Evolutionary conservation across 2,888 invertebrate genomes (phyloP).

Genomic region (Xanthia icteritia): DNA sequence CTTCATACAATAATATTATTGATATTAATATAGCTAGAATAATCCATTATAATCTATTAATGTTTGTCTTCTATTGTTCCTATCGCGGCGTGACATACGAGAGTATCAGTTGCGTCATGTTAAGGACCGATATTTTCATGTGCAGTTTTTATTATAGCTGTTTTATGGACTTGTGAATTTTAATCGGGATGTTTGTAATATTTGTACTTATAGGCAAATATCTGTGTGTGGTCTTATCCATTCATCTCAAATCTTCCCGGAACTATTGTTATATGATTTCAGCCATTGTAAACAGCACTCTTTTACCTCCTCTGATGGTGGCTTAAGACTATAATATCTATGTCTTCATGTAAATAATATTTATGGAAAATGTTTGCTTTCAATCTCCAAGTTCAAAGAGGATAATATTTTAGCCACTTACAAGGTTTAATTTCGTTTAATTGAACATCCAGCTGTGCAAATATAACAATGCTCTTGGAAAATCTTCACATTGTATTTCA

Average conservation of each 20-base stretch:
- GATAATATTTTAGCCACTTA: background rate
- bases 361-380: background rate
- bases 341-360: background rate
- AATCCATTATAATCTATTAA: constrained; percentile 45
- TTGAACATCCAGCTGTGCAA: constrained; percentile 2
- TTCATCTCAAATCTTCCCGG: background rate
- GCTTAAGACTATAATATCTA: background rate
- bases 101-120: constrained; percentile 32
- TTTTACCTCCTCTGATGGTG: background rate
- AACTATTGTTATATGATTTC: background rate
- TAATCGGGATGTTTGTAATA: constrained; percentile 8
- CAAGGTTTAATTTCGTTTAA: background rate
- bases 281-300: background rate
- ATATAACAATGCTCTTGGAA: background rate
- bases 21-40: constrained; percentile 44
- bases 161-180: constrained; percentile 27
- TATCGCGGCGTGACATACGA: constrained; percentile 4
- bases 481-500: background rate
- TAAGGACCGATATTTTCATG: constrained; percentile 22
- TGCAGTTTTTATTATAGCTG: background rate
- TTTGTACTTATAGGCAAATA: background rate
- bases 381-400: background rate
- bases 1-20: constrained; percentile 41
- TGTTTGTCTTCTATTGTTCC: constrained; percentile 55
- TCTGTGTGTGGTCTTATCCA: background rate